Evolutionary conservation across 2,797 vertebrate species (phyloP).

Genomic region (Otolemur crassicaudatus): DNA sequence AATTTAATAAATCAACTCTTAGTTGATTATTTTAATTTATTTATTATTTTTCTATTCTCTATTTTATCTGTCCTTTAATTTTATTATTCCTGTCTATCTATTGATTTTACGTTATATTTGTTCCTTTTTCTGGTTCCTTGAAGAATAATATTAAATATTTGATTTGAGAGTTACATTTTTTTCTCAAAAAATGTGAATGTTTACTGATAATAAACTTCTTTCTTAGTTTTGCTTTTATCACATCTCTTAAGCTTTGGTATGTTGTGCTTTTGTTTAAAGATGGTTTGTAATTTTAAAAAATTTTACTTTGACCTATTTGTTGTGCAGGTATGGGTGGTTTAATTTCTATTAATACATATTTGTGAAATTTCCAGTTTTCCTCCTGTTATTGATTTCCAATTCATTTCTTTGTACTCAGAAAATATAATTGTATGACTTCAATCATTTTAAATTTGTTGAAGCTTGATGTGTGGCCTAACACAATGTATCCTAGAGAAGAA

Average conservation of each 20-base stretch:
- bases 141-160: background rate
- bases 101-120: background rate
- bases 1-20: background rate
- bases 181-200: background rate
- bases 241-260: background rate
- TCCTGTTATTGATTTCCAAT: background rate
- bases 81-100: background rate
- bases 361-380: background rate
- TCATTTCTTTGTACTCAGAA: background rate
- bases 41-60: background rate
- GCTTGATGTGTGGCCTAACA: background rate
- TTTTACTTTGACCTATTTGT: background rate
- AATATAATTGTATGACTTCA: background rate
- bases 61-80: slow-evolving; percentile 24
- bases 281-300: background rate
- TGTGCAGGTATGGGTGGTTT: background rate
- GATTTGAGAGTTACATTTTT: background rate
- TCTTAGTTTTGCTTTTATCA: background rate
- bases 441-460: background rate
- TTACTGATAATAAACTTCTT: background rate
- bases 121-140: background rate
- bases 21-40: background rate
- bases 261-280: background rate
- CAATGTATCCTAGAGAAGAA: background rate
- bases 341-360: background rate